phyloP scores from a whole-genome alignment of 2,113 vertebrate genomes.

The Callaeas wilsoni region DNA sequence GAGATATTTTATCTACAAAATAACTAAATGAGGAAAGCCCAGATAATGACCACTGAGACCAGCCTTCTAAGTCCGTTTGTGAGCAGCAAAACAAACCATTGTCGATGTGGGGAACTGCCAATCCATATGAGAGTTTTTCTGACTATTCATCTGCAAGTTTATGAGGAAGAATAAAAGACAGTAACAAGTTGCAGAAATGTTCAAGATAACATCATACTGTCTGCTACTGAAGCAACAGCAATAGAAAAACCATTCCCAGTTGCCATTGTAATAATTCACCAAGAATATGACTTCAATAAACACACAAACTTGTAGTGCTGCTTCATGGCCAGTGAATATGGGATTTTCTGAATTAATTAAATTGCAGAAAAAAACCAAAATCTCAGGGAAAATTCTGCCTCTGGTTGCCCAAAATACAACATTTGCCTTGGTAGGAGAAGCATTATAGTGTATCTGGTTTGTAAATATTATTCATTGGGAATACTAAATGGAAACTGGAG shows the following conservation, averaged over 20 bases:
- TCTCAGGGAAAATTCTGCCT: neutral
- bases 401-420: neutral
- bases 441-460: neutral
- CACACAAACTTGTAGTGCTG: neutral
- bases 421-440: neutral
- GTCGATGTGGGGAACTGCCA: neutral
- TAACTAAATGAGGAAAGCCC: neutral
- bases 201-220: neutral
- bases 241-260: neutral
- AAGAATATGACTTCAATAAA: neutral
- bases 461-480: neutral
- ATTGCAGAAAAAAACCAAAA: neutral
- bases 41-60: neutral
- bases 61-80: neutral
- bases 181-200: neutral
- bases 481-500: neutral
- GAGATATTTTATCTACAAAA: neutral
- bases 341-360: neutral
- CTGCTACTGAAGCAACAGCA: neutral
- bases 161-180: neutral
- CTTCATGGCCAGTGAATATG: neutral
- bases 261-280: neutral
- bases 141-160: neutral
- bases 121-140: neutral
- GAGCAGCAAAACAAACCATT: neutral